These are phyloP conservation scores for Drosophila borealis DNA, from an alignment of 2,888 invertebrate species.

Conservation along the genomic window DNA sequence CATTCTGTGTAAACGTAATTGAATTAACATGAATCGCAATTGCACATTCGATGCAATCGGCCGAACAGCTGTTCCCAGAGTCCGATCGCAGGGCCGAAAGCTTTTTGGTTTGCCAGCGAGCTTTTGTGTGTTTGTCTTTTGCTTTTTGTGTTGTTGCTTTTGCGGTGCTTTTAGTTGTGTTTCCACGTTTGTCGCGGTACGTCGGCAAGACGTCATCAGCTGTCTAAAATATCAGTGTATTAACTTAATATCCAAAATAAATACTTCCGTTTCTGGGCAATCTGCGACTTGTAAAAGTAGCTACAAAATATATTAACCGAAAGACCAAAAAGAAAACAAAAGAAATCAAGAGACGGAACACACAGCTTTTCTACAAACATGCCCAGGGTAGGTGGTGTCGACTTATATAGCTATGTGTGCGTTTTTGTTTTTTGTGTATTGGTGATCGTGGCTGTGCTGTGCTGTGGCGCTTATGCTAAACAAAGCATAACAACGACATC, in stretches of 20 bases:
- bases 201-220: slow-evolving; percentile 50
- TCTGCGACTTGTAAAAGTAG: slow-evolving; percentile 14
- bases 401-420: slow-evolving; percentile 5
- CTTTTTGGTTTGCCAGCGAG: slow-evolving; percentile 41
- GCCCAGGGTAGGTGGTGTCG: slow-evolving; percentile 69
- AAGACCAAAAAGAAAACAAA: slow-evolving; percentile 24
- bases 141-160: slow-evolving; percentile 45
- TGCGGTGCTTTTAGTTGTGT: slow-evolving; percentile 62
- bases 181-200: slow-evolving; percentile 60
- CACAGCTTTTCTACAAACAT: slow-evolving; percentile 50
- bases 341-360: slow-evolving; percentile 29
- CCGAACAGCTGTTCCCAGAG: slow-evolving; percentile 50
- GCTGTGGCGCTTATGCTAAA: slow-evolving; percentile 27
- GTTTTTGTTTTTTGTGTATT: slow-evolving; percentile 15
- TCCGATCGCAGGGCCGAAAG: slow-evolving; percentile 39
- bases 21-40: slow-evolving; percentile 32
- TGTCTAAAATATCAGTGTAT: slow-evolving; percentile 30
- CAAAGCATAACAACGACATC: slow-evolving; percentile 44
- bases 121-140: slow-evolving; percentile 37
- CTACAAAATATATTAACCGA: slow-evolving; percentile 17
- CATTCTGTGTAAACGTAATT: slow-evolving; percentile 21
- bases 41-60: slow-evolving; percentile 31
- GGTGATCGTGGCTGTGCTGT: slow-evolving; percentile 40
- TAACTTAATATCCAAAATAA: slow-evolving; percentile 20
- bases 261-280: slow-evolving; percentile 14